Evolutionary conservation across 1,140 invertebrate species (phyloP).

Genomic region (Dreissena rostriformis): DNA sequence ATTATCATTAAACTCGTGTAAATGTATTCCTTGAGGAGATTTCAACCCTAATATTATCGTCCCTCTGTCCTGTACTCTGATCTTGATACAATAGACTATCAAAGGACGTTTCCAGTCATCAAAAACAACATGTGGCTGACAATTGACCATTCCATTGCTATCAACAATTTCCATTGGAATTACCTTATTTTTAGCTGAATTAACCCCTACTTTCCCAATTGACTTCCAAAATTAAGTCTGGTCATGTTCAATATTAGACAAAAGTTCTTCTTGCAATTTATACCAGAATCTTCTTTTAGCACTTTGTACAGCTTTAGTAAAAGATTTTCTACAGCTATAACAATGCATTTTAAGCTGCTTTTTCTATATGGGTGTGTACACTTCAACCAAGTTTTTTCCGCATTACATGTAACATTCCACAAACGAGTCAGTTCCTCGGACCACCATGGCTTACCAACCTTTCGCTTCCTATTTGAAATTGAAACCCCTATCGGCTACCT

Average conservation of each 20-base stretch:
- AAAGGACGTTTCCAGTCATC: neutral
- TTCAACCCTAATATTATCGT: neutral
- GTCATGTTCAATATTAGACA: conserved; percentile 26
- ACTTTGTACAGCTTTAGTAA: conserved; percentile 16
- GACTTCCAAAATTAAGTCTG: conserved; percentile 26
- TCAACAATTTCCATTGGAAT: conserved; percentile 40
- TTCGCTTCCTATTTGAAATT: conserved; percentile 1
- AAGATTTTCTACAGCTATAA: conserved; percentile 13
- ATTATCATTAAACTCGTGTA: conserved; percentile 24
- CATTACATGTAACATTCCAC: conserved; percentile 1
- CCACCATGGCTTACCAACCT: conserved; percentile 25
- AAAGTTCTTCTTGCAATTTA: conserved; percentile 26
- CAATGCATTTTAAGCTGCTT: conserved; percentile 5
- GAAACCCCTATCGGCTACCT: neutral
- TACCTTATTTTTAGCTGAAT: neutral
- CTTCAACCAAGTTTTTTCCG: neutral
- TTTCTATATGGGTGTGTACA: conserved; percentile 10
- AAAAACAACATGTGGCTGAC: neutral
- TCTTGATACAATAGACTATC: neutral
- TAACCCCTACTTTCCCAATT: conserved; percentile 20
- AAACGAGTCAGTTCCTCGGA: conserved; percentile 1
- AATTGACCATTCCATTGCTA: neutral
- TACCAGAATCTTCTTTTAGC: conserved; percentile 22
- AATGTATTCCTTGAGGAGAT: neutral
- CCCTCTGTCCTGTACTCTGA: neutral